Conservation (phyloP, 2,113 vertebrate genomes). For the Oryzias woworae region DNA sequence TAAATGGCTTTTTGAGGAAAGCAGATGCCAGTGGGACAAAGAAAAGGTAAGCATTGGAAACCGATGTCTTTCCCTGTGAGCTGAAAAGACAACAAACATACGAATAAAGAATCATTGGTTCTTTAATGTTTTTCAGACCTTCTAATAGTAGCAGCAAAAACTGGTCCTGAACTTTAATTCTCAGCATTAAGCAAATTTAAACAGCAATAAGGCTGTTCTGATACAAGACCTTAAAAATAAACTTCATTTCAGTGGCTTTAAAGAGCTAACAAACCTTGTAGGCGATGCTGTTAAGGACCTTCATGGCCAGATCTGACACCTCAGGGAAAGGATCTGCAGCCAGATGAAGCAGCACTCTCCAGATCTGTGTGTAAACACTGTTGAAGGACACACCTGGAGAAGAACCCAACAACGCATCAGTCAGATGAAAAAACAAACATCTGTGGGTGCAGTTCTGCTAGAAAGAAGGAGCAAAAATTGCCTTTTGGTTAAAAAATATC, state of each 20-base stretch:
- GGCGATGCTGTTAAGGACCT: conserved; percentile 94
- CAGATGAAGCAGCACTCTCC: conserved; percentile 93
- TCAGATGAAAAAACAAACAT: neutral
- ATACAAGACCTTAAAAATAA: neutral
- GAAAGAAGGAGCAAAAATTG: no score
- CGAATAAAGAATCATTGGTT: no score
- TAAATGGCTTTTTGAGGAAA: conserved; percentile 60
- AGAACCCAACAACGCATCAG: conserved; percentile 3
- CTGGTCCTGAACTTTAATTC: no score
- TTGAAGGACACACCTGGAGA: conserved; percentile 94
- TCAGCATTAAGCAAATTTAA: no score
- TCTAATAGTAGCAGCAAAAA: no score
- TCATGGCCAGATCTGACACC: conserved; percentile 96
- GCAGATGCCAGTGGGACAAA: conserved; percentile 34
- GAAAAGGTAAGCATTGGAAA: conserved; percentile 20
- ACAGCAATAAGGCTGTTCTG: no score
- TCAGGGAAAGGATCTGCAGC: conserved; percentile 95
- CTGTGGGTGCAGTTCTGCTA: neutral
- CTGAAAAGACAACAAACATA: neutral
- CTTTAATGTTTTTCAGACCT: no score
- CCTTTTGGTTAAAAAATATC: no score
- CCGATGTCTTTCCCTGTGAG: conserved; percentile 10
- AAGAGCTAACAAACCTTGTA: conserved; percentile 83
- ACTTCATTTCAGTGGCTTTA: neutral
- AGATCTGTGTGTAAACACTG: conserved; percentile 98